Base-by-base conservation (phyloP, 2,113 vertebrate species). In the Gymnobelideus leadbeateri region DNA sequence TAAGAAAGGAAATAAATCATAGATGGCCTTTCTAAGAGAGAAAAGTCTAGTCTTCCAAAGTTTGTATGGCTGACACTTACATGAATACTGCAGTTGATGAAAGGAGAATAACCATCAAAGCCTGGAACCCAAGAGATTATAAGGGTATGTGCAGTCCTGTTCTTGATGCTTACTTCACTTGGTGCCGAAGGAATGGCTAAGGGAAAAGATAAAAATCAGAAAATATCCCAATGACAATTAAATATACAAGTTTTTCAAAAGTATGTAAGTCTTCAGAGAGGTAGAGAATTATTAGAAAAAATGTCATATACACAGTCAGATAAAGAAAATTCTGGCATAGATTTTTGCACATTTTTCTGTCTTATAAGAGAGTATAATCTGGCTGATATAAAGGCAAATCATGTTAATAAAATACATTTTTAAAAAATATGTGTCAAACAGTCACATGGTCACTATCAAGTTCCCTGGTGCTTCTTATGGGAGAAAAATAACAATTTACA, bases 41-140 rank as follows among this genome's bases (percentile, higher is more conserved):
- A 89, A 90, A 50, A 94, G n/a, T 51, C 55, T 4, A 53, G 47
- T 24, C 14, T 46, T 43, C 50, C 10, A 37, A 14, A 91, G 26
- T n/a, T 7, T 25, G 31, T 21, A 50, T 24, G n/a, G 49, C 0
- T 7, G 8, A 51, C 8, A 7, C 16, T 99, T 97, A 99, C 99
- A 98, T 98, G 99, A 96, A 99, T 91, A 1, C 28, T 98, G 97
- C 99, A 99, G 52, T 0, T 97, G 84, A 89, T 98, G 12, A 99
- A 96, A 0, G 99, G 98, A 31, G 99, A 99, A 92, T 99, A 99
- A 0, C 99, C 99, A 31, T 99, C 99, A 0, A 99, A 99, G 93
- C 99, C 99, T 0, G 99, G 99, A n/a, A 97, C 98, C 99, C 99
- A 99, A 96, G 98, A 99, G 93, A 99, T 53, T 0, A 89, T 0